phyloP scores from a whole-genome alignment of 2,797 vertebrate species.

The Sebastes vulpes region DNA sequence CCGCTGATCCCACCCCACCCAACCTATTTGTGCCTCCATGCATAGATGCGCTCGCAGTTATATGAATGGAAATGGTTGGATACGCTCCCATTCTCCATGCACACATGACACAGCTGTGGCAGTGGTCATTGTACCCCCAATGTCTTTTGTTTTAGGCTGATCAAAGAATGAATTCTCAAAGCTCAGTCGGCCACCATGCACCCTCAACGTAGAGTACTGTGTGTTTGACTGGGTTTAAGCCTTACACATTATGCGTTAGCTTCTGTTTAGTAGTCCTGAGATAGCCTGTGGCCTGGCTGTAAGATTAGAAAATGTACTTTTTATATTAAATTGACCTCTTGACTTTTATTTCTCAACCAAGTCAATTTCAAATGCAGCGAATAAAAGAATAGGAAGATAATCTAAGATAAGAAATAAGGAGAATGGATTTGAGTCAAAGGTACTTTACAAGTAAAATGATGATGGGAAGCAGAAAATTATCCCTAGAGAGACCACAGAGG shows the following conservation, averaged over 20 bases:
- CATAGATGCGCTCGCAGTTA: background rate
- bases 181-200: background rate
- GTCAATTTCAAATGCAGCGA: slow-evolving; percentile 34
- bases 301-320: slow-evolving; percentile 32
- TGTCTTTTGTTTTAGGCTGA: slow-evolving; percentile 25
- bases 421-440: slow-evolving; percentile 38
- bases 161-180: slow-evolving; percentile 12
- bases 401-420: slow-evolving; percentile 32
- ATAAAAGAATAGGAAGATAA: slow-evolving; percentile 46
- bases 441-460: slow-evolving; percentile 44
- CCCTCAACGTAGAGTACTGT: background rate
- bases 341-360: slow-evolving; percentile 40
- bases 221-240: slow-evolving; percentile 7
- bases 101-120: background rate
- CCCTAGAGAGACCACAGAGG: slow-evolving; percentile 28
- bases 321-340: slow-evolving; percentile 45
- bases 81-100: slow-evolving; percentile 13
- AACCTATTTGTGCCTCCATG: background rate
- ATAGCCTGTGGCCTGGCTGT: background rate
- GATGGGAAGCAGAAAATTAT: slow-evolving; percentile 50
- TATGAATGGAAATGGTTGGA: slow-evolving; percentile 9
- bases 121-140: background rate
- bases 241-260: background rate
- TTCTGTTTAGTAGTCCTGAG: slow-evolving; percentile 10
- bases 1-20: slow-evolving; percentile 14